Base-by-base conservation (phyloP, 2,797 vertebrate genomes). In the Channallabes apus region DNA sequence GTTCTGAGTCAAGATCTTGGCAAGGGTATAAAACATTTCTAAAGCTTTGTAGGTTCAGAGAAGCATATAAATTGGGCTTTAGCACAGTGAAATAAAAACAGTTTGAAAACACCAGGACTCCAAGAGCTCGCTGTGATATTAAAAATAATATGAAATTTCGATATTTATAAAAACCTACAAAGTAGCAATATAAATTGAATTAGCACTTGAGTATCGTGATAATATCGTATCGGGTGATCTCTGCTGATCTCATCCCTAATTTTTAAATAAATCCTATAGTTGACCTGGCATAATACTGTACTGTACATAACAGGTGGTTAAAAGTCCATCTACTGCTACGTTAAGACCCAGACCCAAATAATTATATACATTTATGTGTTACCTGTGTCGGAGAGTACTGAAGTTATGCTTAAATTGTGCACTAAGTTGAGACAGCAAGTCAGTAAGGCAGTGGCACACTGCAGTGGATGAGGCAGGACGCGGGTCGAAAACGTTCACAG, bases 361-460 rank as follows among this genome's bases (percentile, higher is more conserved):
- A 0, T n/a, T 67, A 9, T 82, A 64, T 79, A 64, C 41, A 67
- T 1, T 69, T 18, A 46, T 54, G 35, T 7, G 4, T 90, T 92
- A 95, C 95, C 94, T 93, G 89, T 90, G 95, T 92, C 92, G 94
- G 18, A 93, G 87, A 71, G 88, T 69, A 67, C 90, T 87, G 46
- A 95, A 91, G 1, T 89, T 88, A 88, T 94, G 93, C 88, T 96
- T 96, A 89, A 96, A 95, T 24, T 91, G 91, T 58, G 94, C 91
- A 78, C 95, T 96, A 87, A 96, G 89, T 86, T 96, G 93, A 90
- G 92, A 93, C 87, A 96, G 93, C 83, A 96, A 90, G 86, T 96
- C 96, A 0, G 92, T 93, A 80, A 96, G 91, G 89, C 94, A 94
- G 92, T 96, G 96, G 89, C 86, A 93, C 58, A 94, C 89, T 24